These are phyloP conservation scores for Ascidia mentula DNA, from an alignment of 23 tunicate genomes.

Conservation along the genomic window DNA sequence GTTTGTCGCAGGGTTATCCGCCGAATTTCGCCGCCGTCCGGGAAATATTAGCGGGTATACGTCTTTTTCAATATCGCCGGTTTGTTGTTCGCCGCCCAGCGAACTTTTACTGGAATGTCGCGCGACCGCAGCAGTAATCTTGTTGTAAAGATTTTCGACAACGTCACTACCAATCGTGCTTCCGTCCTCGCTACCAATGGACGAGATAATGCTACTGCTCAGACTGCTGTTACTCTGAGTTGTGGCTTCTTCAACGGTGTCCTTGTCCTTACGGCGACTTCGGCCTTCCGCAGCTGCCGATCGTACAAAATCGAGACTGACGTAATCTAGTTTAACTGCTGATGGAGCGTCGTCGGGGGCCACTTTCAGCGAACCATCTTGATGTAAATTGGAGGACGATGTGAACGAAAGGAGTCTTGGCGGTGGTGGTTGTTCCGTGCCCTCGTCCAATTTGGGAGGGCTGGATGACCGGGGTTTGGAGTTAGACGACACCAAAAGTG, in stretches of 20 bases:
- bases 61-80: slow-evolving; percentile 62
- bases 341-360: slow-evolving; percentile 2
- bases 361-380: slow-evolving; percentile 24
- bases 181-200: slow-evolving; percentile 54
- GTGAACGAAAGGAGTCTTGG: slow-evolving; percentile 51
- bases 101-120: slow-evolving; percentile 12
- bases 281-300: slow-evolving; percentile 59
- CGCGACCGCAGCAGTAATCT: slow-evolving; percentile 32
- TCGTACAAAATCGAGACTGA: slow-evolving; percentile 55
- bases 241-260: slow-evolving; percentile 11
- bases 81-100: slow-evolving; percentile 2
- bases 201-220: slow-evolving; percentile 61
- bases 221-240: slow-evolving; percentile 47
- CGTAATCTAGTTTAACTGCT: slow-evolving; percentile 38
- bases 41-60: slow-evolving; percentile 54
- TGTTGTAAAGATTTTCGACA: slow-evolving; percentile 52
- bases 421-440: slow-evolving; percentile 19
- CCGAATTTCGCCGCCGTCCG: slow-evolving; percentile 17
- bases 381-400: slow-evolving; percentile 49
- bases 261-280: slow-evolving; percentile 15
- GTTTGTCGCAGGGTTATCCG: background rate
- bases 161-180: slow-evolving; percentile 73
- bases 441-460: slow-evolving; percentile 19
- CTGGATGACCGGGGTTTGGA: slow-evolving; percentile 23
- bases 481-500: slow-evolving; percentile 27